Conservation (phyloP, 2,113 vertebrate genomes). For the Phrynosoma platyrhinos region DNA sequence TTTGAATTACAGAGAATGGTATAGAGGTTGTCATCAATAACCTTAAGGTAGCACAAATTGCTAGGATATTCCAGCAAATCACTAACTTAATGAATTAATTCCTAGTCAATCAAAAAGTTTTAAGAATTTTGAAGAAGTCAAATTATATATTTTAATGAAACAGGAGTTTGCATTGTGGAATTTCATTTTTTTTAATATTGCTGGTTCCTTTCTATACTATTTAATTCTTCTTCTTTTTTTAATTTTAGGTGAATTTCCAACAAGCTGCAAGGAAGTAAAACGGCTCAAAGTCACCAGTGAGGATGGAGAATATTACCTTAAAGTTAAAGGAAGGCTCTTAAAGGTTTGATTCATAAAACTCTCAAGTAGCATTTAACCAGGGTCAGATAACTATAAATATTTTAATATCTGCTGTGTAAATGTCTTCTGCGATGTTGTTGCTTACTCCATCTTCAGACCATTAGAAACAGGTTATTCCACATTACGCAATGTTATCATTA, state of each 20-base stretch:
- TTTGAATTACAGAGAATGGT: no score
- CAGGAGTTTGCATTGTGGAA: not conserved
- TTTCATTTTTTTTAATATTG: constrained; percentile 3
- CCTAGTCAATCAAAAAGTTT: not conserved
- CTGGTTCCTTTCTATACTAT: not conserved
- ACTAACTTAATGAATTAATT: no score
- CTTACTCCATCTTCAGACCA: not conserved
- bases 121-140: not conserved
- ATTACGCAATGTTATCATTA: no score
- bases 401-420: not conserved
- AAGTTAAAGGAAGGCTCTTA: constrained; percentile 85
- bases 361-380: no score
- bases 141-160: not conserved
- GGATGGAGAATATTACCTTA: constrained; percentile 89
- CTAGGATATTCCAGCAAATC: no score
- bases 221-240: constrained; percentile 38
- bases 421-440: not conserved
- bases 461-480: not conserved
- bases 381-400: not conserved
- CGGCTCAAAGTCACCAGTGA: constrained; percentile 72
- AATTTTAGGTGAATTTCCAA: constrained; percentile 86
- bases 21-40: no score
- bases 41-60: not conserved
- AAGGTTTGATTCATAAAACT: constrained; percentile 78
- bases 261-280: constrained; percentile 86